Evolutionary conservation across 1,140 invertebrate species (phyloP).

Genomic region (Ips nitidus): DNA sequence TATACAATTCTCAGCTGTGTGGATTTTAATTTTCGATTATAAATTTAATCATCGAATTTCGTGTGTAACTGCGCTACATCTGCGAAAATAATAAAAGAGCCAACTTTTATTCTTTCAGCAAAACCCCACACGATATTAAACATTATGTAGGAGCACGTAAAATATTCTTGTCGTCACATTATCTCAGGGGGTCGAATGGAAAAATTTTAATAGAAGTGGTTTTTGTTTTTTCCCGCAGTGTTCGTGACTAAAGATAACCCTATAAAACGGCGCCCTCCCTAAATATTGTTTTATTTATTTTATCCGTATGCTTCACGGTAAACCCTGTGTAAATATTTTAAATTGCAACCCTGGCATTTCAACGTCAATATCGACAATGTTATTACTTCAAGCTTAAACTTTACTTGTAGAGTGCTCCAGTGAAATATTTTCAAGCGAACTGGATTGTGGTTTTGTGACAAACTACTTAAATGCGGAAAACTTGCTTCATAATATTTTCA

Average conservation of each 20-base stretch:
- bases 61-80: too few relatives aligned
- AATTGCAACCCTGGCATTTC: not conserved
- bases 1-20: not conserved
- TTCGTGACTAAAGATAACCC: constrained; percentile 23
- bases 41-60: too few relatives aligned
- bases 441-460: too few relatives aligned
- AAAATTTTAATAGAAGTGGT: constrained; percentile 28
- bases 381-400: too few relatives aligned
- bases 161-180: constrained; percentile 29
- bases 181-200: constrained; percentile 22
- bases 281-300: constrained; percentile 15
- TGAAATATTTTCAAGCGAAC: too few relatives aligned
- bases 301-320: not conserved
- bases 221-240: constrained; percentile 14
- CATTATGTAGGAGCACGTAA: constrained; percentile 32
- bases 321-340: constrained; percentile 1
- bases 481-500: too few relatives aligned
- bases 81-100: constrained; percentile 22
- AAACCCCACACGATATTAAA: constrained; percentile 30
- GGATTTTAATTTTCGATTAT: too few relatives aligned
- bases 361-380: too few relatives aligned
- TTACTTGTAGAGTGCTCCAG: too few relatives aligned
- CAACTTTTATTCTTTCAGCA: constrained; percentile 25
- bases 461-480: too few relatives aligned
- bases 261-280: constrained; percentile 7